A percentile compares a stretch with the other conserved stretches of the same genome.
phyloP scores from a whole-genome alignment of 2,888 invertebrate species.

The Ptychoptera contaminata region DNA sequence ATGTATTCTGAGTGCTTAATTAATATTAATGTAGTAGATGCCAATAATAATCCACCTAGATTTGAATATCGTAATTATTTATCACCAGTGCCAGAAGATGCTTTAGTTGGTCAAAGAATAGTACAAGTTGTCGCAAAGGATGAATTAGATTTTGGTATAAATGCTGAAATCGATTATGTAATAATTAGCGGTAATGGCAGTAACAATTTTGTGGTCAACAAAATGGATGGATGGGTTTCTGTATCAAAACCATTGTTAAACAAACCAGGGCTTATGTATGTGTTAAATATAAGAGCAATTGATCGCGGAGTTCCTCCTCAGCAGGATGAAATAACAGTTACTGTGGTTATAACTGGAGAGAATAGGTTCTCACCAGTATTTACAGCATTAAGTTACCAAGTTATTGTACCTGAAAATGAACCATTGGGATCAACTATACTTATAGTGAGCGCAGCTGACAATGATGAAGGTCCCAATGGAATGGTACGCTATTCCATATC shows the following conservation, averaged over 20 bases:
- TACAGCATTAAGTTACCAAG: conserved; percentile 70
- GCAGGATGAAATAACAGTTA: conserved; percentile 55
- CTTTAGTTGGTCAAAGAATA: conserved; percentile 52
- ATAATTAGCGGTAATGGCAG: conserved; percentile 62
- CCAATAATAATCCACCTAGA: conserved; percentile 79
- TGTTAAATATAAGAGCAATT: conserved; percentile 53
- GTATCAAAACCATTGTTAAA: conserved; percentile 38
- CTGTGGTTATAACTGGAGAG: conserved; percentile 68
- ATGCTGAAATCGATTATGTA: conserved; percentile 73
- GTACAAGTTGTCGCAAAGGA: conserved; percentile 60
- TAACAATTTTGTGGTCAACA: conserved; percentile 55
- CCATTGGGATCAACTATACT: conserved; percentile 71
- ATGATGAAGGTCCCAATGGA: conserved; percentile 80
- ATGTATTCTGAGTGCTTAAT: conserved; percentile 79
- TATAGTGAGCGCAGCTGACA: conserved; percentile 70
- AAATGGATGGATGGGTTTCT: conserved; percentile 66
- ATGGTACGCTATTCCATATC: conserved; percentile 71
- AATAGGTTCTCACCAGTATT: conserved; percentile 70
- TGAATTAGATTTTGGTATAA: conserved; percentile 68
- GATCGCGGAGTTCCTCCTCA: conserved; percentile 83
- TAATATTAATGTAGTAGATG: conserved; percentile 77
- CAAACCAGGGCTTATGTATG: conserved; percentile 46
- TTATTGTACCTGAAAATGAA: conserved; percentile 83
- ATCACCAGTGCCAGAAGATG: conserved; percentile 68
- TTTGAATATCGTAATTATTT: conserved; percentile 61